Base-by-base conservation (phyloP, 1,140 invertebrate species). In the Calephelis virginiensis region DNA sequence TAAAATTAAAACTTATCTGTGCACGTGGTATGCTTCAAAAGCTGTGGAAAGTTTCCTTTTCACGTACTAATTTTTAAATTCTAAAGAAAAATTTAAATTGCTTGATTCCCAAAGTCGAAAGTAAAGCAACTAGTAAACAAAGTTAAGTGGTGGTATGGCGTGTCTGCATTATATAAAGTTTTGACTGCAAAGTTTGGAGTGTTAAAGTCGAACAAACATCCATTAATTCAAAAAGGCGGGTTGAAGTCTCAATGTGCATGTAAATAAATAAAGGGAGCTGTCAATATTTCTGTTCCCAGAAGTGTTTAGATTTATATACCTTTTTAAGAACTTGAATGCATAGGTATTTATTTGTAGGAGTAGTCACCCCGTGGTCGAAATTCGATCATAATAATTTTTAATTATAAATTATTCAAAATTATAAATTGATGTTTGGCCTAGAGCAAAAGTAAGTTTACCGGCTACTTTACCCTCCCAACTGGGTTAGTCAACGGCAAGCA, bases 121-220 rank as follows among this genome's bases (percentile, higher is more conserved):
- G 2, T 28, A 53, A 53, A 53, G 49, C 49, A 53, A 53, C 49
- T 17, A 17, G 49, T 53, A 17, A 28, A 53, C 12, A 17, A 28
- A 17, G 40, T 8, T 28, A 17, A 53, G 9, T 13, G 10, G 49
- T 50, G 8, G n/a, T 53, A 53, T 53, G 17, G 49, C 49, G 49
- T 28, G 49, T 53, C 49, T 53, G 14, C 9, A 17, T 53, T 53
- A 28, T 9, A 53, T 53, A 53, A 43, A 53, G 49, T 53, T 53
- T 53, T 17, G 49, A 17, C 14, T 53, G 49, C 14, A 53, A 53
- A 53, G 14, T 53, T 53, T 53, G 49, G 49, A 8, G 40, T 43
- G 40, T 43, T 43, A 43, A 43, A 43, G 13, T 17, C 49, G 40
- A 53, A 53, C 49, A 53, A 53, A 53, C 49, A 28, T 53, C 14